A percentile compares a stretch with the other conserved stretches of the same genome.
Conservation (phyloP, 1,140 invertebrate species). For the Scaptodrosophila lebanonensis region DNA sequence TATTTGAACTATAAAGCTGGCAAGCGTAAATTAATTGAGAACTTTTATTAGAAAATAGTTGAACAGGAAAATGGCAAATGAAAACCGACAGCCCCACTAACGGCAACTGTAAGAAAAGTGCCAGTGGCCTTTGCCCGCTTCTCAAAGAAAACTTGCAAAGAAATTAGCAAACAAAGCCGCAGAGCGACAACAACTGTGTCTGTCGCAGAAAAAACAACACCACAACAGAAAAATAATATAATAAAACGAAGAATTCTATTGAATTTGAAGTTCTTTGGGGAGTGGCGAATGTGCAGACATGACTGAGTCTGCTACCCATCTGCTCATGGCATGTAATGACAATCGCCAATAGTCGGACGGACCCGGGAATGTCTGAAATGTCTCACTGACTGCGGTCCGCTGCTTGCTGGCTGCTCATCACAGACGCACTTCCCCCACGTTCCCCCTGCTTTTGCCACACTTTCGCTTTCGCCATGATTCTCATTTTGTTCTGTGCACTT, state of each 20-base stretch:
- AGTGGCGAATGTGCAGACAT: slow-evolving; percentile 1
- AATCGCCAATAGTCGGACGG: too few relatives aligned
- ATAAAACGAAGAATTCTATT: slow-evolving; percentile 42
- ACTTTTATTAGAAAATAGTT: slow-evolving; percentile 57
- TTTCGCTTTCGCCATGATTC: slow-evolving; percentile 6
- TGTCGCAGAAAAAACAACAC: not conserved
- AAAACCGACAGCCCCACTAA: not conserved
- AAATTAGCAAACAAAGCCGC: slow-evolving; percentile 56
- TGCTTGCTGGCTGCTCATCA: slow-evolving; percentile 22
- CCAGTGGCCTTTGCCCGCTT: not conserved
- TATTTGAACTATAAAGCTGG: too few relatives aligned
- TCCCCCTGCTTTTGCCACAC: slow-evolving; percentile 5
- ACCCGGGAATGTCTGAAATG: too few relatives aligned
- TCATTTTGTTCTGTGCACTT: slow-evolving; percentile 18
- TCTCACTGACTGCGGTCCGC: not conserved
- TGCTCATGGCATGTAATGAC: slow-evolving; percentile 18
- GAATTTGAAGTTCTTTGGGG: slow-evolving; percentile 17
- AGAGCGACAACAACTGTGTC: not conserved
- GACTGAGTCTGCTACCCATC: not conserved
- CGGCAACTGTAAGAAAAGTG: slow-evolving; percentile 36
- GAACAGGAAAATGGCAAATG: slow-evolving; percentile 11
- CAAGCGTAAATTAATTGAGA: slow-evolving; percentile 51
- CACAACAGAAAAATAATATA: slow-evolving; percentile 6
- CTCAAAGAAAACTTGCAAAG: slow-evolving; percentile 1
- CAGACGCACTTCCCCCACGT: too few relatives aligned